These are phyloP conservation scores for Heliconius ismenius DNA, from an alignment of 2,888 invertebrate genomes.

Conservation along the genomic window DNA sequence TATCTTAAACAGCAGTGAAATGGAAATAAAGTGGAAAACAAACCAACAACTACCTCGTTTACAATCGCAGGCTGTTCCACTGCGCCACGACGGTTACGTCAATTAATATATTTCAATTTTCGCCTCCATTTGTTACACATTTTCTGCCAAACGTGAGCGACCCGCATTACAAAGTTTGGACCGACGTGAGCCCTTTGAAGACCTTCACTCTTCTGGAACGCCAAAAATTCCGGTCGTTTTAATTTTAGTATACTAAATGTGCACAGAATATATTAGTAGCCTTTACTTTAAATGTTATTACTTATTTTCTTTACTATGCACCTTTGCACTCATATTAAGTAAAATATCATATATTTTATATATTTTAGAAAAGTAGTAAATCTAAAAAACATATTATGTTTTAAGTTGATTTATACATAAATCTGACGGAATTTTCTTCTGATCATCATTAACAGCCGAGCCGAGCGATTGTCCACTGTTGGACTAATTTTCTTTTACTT, in stretches of 20 bases:
- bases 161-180: slow-evolving; percentile 32
- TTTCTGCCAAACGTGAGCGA: slow-evolving; percentile 26
- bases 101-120: slow-evolving; percentile 19
- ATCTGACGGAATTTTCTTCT: too few species aligned
- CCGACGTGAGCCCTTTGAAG: slow-evolving; percentile 35
- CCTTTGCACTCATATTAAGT: background rate
- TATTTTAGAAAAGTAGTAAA: too few species aligned
- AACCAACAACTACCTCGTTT: background rate
- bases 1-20: background rate
- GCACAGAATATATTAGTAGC: slow-evolving; percentile 22
- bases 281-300: background rate
- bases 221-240: slow-evolving; percentile 30
- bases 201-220: slow-evolving; percentile 30
- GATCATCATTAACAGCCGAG: too few species aligned
- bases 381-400: too few species aligned
- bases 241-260: slow-evolving; percentile 26
- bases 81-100: background rate
- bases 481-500: too few species aligned
- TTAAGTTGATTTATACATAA: too few species aligned
- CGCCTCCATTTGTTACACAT: slow-evolving; percentile 8
- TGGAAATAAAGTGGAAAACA: background rate
- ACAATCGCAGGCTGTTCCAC: background rate
- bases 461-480: too few species aligned
- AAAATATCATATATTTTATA: too few species aligned
- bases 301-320: background rate